Base-by-base conservation (phyloP, 1,140 invertebrate genomes). In the Cydia fagiglandana region DNA sequence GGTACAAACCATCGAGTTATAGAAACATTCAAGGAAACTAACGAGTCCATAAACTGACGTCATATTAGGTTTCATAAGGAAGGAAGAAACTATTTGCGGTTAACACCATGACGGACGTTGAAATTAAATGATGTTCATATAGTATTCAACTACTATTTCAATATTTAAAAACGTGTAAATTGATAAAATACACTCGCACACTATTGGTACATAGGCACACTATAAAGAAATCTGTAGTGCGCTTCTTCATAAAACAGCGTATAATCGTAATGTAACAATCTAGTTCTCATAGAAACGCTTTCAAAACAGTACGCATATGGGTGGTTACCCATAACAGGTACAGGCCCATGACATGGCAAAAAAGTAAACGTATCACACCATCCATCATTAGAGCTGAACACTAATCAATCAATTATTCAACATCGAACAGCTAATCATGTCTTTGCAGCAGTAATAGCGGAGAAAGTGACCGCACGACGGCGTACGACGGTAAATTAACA, bases 391-490 rank as follows among this genome's bases (percentile, higher is more conserved):
- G n/a, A 70, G 30, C 34, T 38, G 66, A 70, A n/a, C 66, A 17
- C 30, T 38, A 70, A 70, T 70, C 66, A 70, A 70, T 70, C 66
- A 70, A 70, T 70, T 70, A 70, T 41, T 70, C 66, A 70, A 70
- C 66, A 70, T 70, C 4, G 30, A 66, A 66, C 64, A 38, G 66
- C 66, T 70, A 70, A 70, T 70, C 66, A 70, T 70, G 66, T 70
- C 66, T 34, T 70, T 70, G 66, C 30, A n/a, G 66, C 56, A 61
- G 56, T 24, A 61, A 61, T 12, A 61, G 56, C 56, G 73, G 75
- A 75, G 79, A 82, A 82, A 80, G 79, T 78, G 77, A 76, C 73
- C n/a, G 64, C 34, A 17, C 28, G 45, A 41, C 50, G 41, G 70
- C 38, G n/a, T 20, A 50, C 45, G 38, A 75, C 75, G 73, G 61